These are phyloP conservation scores for Polydrusus tereticollis DNA, from an alignment of 2,888 invertebrate genomes.

Conservation along the genomic window DNA sequence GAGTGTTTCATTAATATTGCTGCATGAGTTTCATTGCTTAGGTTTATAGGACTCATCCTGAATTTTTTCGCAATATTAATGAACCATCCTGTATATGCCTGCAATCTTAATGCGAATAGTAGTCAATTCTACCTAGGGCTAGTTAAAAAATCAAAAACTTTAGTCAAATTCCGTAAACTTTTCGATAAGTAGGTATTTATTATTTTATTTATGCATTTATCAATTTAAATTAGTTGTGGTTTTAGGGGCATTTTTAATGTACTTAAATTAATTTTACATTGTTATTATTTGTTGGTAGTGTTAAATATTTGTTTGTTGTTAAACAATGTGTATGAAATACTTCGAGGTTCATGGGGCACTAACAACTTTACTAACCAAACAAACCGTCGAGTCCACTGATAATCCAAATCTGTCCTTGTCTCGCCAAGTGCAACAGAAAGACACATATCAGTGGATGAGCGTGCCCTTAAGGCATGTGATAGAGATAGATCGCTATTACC, in stretches of 20 bases:
- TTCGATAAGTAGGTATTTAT: neutral
- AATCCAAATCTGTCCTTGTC: too few relatives aligned
- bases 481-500: neutral
- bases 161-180: neutral
- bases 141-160: neutral
- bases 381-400: too few relatives aligned
- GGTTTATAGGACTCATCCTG: too few relatives aligned
- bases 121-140: neutral
- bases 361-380: neutral
- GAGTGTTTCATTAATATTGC: too few relatives aligned
- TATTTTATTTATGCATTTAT: neutral
- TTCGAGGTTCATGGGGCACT: neutral
- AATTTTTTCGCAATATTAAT: too few relatives aligned
- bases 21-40: too few relatives aligned
- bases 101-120: neutral
- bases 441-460: too few relatives aligned
- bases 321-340: neutral
- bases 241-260: constrained; percentile 9
- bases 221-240: constrained; percentile 4
- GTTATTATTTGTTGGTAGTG: constrained; percentile 8
- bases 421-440: too few relatives aligned
- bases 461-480: constrained; percentile 7
- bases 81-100: too few relatives aligned
- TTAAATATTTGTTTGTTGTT: constrained; percentile 4
- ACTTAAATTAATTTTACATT: constrained; percentile 2